Evolutionary conservation across 2,113 vertebrate species (phyloP).

Genomic region (Cromileptes altivelis): DNA sequence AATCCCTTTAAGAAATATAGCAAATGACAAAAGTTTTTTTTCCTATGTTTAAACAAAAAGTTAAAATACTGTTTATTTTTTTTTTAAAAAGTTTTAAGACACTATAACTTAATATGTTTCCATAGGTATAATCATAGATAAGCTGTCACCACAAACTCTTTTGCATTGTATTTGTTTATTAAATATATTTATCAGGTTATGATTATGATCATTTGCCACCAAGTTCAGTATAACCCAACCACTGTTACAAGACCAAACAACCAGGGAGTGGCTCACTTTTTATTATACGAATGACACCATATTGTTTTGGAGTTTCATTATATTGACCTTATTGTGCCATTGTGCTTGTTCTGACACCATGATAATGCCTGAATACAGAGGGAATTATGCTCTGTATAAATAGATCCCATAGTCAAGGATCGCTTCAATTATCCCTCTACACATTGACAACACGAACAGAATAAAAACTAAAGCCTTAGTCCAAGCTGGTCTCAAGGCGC

Average conservation of each 20-base stretch:
- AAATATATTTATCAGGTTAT: constrained; percentile 9
- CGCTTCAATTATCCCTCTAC: constrained; percentile 84
- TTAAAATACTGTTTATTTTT: background rate
- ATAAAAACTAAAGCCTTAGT: constrained; percentile 81
- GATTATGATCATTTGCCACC: constrained; percentile 14
- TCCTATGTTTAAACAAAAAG: background rate
- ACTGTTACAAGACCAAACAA: constrained; percentile 61
- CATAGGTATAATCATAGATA: background rate
- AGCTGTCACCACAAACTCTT: background rate
- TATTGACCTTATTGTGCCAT: constrained; percentile 87
- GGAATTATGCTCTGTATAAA: constrained; percentile 85
- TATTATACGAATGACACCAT: constrained; percentile 79
- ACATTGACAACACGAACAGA: constrained; percentile 81
- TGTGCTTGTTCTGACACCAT: constrained; percentile 83
- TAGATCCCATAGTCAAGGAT: constrained; percentile 83
- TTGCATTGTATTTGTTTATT: background rate
- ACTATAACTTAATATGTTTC: background rate
- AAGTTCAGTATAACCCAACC: constrained; percentile 20
- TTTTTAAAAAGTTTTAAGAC: background rate
- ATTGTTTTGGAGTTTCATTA: constrained; percentile 86
- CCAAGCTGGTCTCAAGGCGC: constrained; percentile 82
- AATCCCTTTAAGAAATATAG: background rate
- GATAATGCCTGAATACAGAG: constrained; percentile 85
- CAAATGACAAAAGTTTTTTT: background rate
- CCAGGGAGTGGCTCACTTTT: constrained; percentile 69